Base-by-base conservation (phyloP, 2,888 invertebrate genomes). In the Thera obeliscata region DNA sequence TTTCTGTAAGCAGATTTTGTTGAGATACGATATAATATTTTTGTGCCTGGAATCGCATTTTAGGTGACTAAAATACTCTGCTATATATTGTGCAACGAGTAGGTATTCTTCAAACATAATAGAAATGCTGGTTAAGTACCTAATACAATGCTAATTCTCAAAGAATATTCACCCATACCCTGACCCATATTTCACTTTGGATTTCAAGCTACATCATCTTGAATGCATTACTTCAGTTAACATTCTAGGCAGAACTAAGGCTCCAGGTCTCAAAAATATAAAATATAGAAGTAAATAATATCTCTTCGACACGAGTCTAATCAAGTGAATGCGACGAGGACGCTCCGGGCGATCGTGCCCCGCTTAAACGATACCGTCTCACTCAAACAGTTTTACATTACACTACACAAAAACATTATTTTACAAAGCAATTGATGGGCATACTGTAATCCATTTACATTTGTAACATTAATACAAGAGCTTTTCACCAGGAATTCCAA, bases 271-370 rank as follows among this genome's bases (percentile, higher is more conserved):
- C 2, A 46, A 46, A 46, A 7, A 2, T 46, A 9, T 52, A 33
- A 52, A 12, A 22, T 11, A 50, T 5, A 12, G n/a, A 49, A 49
- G 12, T 12, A 49, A 50, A 38, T 38, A 38, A 52, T 9, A 3
- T 33, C 33, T n/a, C 36, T 54, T 11, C 35, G n/a, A 36, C 55
- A n/a, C 11, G 36, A 36, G 43, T 43, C 52, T 60, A 41, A 54
- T 12, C 60, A 33, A 56, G 46, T 63, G 67, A 63, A 66, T 59
- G 71, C 60, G 50, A 33, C 60, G 46, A 61, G 36, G 52, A 76
- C 75, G 88, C 91, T 85, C 79, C 76, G 77, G 86, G 90, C 89
- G 87, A 84, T 90, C 89, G 88, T 91, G 90, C 86, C 81, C 77
- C 76, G 79, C 76, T n/a, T 12, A 3, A 5, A 11, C 79, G 90